Conservation (phyloP, 2,797 vertebrate genomes). For the Hydrophis major region DNA sequence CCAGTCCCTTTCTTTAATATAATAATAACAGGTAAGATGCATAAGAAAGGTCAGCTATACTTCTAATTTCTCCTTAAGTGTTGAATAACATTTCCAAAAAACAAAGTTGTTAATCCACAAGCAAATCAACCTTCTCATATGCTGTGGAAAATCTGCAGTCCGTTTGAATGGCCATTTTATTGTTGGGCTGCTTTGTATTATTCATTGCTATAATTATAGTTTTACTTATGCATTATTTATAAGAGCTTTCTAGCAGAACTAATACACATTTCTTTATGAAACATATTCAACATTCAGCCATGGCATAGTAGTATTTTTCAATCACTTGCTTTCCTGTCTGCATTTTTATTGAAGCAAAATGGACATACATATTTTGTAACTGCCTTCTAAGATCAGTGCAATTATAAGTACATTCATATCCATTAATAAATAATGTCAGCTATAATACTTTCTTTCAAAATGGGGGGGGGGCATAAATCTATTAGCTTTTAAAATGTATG, state of each 20-base stretch:
- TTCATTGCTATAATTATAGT: not conserved
- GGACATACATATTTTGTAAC: not conserved
- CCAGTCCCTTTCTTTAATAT: not conserved
- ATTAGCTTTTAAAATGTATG: not conserved
- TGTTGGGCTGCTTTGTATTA: not conserved
- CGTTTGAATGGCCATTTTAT: not conserved
- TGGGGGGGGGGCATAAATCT: not conserved
- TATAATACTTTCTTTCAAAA: not conserved
- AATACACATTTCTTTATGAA: not conserved
- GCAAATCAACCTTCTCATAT: not conserved
- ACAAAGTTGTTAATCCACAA: not conserved
- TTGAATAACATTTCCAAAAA: not conserved
- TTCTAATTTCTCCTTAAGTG: not conserved
- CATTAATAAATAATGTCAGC: conserved; percentile 4
- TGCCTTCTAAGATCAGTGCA: not conserved
- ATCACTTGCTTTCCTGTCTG: not conserved
- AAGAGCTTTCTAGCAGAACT: not conserved
- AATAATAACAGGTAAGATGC: not conserved
- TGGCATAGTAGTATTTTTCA: not conserved
- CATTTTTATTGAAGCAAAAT: not conserved
- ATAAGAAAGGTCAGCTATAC: not conserved
- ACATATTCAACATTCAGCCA: not conserved
- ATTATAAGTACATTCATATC: not conserved
- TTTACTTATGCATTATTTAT: not conserved
- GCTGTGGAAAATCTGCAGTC: not conserved